Evolutionary conservation across 2,797 vertebrate genomes (phyloP).

Genomic region (Crenuchus spilurus): DNA sequence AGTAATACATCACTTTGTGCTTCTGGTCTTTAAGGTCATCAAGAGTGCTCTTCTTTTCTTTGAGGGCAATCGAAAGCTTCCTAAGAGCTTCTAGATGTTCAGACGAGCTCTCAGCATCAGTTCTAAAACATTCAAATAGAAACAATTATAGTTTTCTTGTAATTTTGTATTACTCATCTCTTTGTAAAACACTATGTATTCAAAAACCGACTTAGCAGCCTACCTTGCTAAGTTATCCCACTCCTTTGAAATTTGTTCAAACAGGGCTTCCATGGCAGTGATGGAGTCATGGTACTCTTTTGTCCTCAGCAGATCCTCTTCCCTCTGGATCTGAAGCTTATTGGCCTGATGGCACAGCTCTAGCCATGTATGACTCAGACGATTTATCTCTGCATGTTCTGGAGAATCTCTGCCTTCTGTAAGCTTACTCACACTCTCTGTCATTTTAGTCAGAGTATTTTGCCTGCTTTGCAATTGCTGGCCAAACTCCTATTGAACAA

Average conservation of each 20-base stretch:
- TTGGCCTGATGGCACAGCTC: slow-evolving; percentile 88
- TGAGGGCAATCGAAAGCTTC: slow-evolving; percentile 84
- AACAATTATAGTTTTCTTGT: background rate
- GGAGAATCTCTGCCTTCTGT: slow-evolving; percentile 86
- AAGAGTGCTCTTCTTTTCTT: slow-evolving; percentile 85
- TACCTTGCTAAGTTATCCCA: slow-evolving; percentile 98
- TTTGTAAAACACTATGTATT: background rate
- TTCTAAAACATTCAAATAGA: slow-evolving; percentile 71
- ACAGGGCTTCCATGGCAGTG: slow-evolving; percentile 85
- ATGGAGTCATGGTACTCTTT: slow-evolving; percentile 89
- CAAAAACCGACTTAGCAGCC: slow-evolving; percentile 66
- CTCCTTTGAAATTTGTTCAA: slow-evolving; percentile 93
- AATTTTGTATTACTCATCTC: background rate
- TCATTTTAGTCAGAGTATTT: slow-evolving; percentile 81
- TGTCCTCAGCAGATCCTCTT: slow-evolving; percentile 90
- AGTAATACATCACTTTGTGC: slow-evolving; percentile 86
- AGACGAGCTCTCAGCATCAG: slow-evolving; percentile 93
- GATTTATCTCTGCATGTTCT: slow-evolving; percentile 84
- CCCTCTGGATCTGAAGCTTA: slow-evolving; percentile 83
- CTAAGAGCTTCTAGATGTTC: slow-evolving; percentile 89
- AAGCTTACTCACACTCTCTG: slow-evolving; percentile 84
- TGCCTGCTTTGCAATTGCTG: slow-evolving; percentile 88
- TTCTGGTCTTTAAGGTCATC: slow-evolving; percentile 91
- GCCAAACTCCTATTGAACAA: slow-evolving; percentile 82
- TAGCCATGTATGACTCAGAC: slow-evolving; percentile 86